Evolutionary conservation across 1,140 invertebrate genomes (phyloP).

Genomic region (Drosophila mojavensis): DNA sequence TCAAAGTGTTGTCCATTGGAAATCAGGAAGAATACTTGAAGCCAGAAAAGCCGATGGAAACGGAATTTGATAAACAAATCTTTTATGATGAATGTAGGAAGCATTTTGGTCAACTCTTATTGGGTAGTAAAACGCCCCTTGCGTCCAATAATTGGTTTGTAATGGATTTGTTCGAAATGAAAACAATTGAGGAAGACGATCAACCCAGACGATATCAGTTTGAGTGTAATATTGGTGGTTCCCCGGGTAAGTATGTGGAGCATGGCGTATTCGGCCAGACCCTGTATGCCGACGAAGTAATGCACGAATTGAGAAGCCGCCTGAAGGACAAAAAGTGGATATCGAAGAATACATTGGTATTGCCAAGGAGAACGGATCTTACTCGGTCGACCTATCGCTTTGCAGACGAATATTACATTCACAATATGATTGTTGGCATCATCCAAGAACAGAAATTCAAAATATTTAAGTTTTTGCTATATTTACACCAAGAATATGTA

Average conservation of each 20-base stretch:
- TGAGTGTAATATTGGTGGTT: background rate
- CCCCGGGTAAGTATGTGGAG: no score
- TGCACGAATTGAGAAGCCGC: background rate
- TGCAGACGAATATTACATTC: background rate
- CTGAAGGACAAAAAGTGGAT: background rate
- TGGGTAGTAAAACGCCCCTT: no score
- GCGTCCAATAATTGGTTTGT: no score
- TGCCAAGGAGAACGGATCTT: background rate
- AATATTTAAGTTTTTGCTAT: no score
- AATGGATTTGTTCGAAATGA: no score
- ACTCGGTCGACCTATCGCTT: no score
- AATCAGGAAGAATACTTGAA: background rate
- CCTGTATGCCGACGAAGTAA: background rate
- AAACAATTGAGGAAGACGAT: background rate
- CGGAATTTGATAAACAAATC: background rate
- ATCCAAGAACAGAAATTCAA: background rate
- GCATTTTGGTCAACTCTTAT: no score
- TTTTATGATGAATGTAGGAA: background rate
- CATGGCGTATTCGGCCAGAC: background rate
- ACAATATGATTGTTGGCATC: background rate
- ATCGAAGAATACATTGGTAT: background rate
- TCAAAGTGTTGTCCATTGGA: background rate
- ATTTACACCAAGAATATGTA: no score
- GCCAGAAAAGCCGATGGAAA: background rate
- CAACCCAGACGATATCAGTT: conserved; percentile 5